Percentiles rank a stretch among this genome's conserved stretches.
phyloP scores from a whole-genome alignment of 2,888 invertebrate genomes.

The Polymixis lichenea region DNA sequence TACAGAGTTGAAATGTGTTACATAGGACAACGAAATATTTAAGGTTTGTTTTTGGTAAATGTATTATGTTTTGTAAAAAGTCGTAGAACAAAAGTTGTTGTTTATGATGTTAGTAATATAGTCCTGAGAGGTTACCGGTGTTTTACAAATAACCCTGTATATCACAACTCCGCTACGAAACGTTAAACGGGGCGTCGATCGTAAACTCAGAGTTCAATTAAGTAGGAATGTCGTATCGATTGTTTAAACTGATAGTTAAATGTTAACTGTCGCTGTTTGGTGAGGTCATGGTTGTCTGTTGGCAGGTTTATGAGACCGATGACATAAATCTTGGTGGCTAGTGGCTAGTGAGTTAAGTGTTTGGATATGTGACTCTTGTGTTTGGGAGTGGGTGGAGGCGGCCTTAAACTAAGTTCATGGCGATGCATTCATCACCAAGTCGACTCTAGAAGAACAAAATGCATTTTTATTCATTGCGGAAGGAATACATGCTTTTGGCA shows the following conservation, averaged over 20 bases:
- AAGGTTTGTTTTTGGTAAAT: too few relatives aligned
- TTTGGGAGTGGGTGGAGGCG: background rate
- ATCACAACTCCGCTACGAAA: conserved; percentile 2
- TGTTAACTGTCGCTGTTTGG: conserved; percentile 47
- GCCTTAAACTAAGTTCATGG: background rate
- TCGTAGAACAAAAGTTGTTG: too few relatives aligned
- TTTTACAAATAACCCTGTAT: too few relatives aligned
- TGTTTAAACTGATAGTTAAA: conserved; percentile 59
- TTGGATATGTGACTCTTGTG: background rate
- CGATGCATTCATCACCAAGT: too few relatives aligned
- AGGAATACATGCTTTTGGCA: too few relatives aligned
- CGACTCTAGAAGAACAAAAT: too few relatives aligned
- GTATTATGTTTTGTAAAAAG: too few relatives aligned
- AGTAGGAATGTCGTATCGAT: conserved; percentile 58
- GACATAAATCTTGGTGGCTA: conserved; percentile 34
- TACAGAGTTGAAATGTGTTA: too few relatives aligned
- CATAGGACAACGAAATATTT: too few relatives aligned
- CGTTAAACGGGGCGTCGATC: conserved; percentile 35
- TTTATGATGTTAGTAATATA: too few relatives aligned
- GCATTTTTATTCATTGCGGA: too few relatives aligned
- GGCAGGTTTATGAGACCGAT: conserved; percentile 44
- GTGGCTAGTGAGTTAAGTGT: conserved; percentile 12
- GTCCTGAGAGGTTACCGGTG: too few relatives aligned
- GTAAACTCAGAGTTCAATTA: conserved; percentile 59
- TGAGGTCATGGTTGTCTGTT: conserved; percentile 56